phyloP scores from a whole-genome alignment of 2,113 vertebrate species.

The Carollia perspicillata region DNA sequence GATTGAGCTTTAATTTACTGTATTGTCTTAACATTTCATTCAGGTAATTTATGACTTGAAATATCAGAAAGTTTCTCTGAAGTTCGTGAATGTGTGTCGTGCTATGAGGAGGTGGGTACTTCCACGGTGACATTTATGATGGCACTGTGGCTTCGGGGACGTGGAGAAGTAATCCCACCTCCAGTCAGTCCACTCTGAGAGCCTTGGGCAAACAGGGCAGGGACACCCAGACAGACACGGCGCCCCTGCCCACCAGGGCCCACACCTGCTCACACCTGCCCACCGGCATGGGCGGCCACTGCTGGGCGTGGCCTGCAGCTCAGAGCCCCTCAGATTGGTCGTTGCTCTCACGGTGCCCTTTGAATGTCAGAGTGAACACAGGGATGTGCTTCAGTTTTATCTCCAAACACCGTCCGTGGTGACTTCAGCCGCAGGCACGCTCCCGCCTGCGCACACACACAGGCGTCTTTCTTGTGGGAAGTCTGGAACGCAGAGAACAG shows the following conservation, averaged over 20 bases:
- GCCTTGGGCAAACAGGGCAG: neutral
- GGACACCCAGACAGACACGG: too few relatives aligned
- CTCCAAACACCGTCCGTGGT: neutral
- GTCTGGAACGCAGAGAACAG: accelerated
- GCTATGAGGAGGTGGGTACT: neutral
- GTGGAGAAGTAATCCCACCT: neutral
- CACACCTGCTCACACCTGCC: too few relatives aligned
- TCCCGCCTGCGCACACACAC: too few relatives aligned
- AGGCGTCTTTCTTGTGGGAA: too few relatives aligned
- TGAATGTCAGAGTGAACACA: neutral
- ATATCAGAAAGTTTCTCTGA: neutral
- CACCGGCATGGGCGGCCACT: too few relatives aligned
- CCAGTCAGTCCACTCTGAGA: neutral
- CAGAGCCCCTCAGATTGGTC: neutral
- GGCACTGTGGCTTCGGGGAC: neutral
- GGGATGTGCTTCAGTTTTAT: neutral
- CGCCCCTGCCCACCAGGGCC: too few relatives aligned
- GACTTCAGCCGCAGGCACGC: accelerated
- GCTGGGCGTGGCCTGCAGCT: accelerated
- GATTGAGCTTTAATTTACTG: constrained; percentile 3
- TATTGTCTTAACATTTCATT: neutral
- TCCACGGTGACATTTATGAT: accelerated
- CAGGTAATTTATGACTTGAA: neutral
- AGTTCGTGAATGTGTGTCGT: neutral
- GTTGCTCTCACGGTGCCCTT: accelerated